Base-by-base conservation (phyloP, 2,888 invertebrate species). In the Podabrus alpinus region DNA sequence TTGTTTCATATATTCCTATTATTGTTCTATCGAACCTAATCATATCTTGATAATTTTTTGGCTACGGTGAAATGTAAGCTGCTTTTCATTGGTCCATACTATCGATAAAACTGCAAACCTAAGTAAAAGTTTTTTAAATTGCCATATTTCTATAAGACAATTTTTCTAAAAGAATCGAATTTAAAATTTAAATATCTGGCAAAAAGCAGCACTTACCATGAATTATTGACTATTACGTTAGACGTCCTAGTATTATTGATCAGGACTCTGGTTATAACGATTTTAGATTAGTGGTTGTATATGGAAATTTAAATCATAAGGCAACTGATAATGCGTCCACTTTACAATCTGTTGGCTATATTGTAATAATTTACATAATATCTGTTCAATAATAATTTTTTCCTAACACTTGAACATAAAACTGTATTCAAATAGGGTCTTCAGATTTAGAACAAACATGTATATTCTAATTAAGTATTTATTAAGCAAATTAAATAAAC, bases 281-380 rank as follows among this genome's bases (percentile, higher is more conserved):
- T 64, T 64, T 64, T 19, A 64, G 62, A 64, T 64, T 64, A 64
- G 62, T 10, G 17, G n/a, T 64, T 21, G n/a, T 21, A 9, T 64
- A 64, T 13, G 62, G 62, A 64, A 19, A 64, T 64, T 64, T 64
- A 64, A 64, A 64, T 64, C 62, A 64, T 21, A 64, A 64, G 62
- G 62, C 17, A 19, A 13, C 62, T 13, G 19, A 64, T 64, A 64
- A 64, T 64, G 62, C 5, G 62, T 21, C 19, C 21, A 64, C n/a
- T 64, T 64, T 64, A 21, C 62, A 64, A 64, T 19, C 62, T 64
- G 62, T 64, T 19, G 10, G 62, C 21, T 64, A 7, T 60, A 21
- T n/a, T 45, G 13, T n/a, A 45, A 29, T 29, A 45, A 45, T 45
- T 45, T 45, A 45, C 45, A 45, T 45, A 45, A 45, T n/a, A 7